These are phyloP conservation scores for Ptilodon capucinus DNA, from an alignment of 2,888 invertebrate genomes.

Conservation along the genomic window DNA sequence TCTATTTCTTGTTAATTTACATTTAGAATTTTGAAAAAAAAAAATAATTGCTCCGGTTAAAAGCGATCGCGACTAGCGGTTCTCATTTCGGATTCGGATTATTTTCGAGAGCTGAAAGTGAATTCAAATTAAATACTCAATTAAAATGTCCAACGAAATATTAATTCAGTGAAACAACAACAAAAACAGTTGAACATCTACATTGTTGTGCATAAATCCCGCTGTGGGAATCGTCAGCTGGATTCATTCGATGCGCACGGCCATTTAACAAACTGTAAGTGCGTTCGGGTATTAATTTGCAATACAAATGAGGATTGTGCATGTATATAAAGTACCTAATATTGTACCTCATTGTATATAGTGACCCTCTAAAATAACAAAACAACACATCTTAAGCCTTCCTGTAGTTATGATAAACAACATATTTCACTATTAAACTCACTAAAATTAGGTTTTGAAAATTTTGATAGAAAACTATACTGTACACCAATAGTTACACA, in stretches of 20 bases:
- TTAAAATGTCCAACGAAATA: not conserved
- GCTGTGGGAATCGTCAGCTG: slow-evolving; percentile 58
- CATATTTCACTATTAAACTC: not conserved
- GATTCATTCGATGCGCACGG: slow-evolving; percentile 50
- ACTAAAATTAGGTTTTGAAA: not conserved
- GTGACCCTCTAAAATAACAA: slow-evolving; percentile 33
- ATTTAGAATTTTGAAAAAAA: too few relatives aligned
- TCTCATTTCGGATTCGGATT: too few relatives aligned
- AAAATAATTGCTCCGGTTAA: too few relatives aligned
- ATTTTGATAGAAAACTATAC: not conserved
- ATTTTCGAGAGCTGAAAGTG: not conserved
- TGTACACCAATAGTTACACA: too few relatives aligned
- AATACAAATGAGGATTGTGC: slow-evolving; percentile 62
- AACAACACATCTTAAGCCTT: not conserved
- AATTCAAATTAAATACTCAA: slow-evolving; percentile 8
- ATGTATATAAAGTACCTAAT: slow-evolving; percentile 41
- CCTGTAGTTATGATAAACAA: not conserved
- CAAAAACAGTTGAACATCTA: slow-evolving; percentile 29
- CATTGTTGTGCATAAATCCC: slow-evolving; percentile 40
- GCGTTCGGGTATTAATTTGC: slow-evolving; percentile 68
- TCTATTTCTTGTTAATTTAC: too few relatives aligned
- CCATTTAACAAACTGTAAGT: slow-evolving; percentile 61
- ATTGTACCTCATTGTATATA: slow-evolving; percentile 23
- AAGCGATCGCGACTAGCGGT: too few relatives aligned
- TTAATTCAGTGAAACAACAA: slow-evolving; percentile 11